phyloP scores from a whole-genome alignment of 2,888 invertebrate genomes.

The Brachypalpus laphriformis region DNA sequence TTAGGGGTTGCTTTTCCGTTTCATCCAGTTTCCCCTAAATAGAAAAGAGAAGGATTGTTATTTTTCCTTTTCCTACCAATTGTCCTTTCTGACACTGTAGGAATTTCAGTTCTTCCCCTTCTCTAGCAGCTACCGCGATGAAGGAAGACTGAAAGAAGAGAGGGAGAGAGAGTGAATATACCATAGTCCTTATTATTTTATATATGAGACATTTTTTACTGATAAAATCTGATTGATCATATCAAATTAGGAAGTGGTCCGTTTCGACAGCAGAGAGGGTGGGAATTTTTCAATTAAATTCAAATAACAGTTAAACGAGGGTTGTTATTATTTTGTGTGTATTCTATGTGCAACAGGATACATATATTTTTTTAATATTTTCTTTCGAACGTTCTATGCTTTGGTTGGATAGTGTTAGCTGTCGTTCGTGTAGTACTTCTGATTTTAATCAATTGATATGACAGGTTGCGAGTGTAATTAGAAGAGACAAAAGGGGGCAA shows the following conservation, averaged over 20 bases:
- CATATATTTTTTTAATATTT: not conserved
- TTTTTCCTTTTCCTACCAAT: not conserved
- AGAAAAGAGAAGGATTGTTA: not conserved
- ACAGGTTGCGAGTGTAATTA: constrained; percentile 39
- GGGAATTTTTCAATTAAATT: constrained; percentile 46
- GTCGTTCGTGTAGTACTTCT: constrained; percentile 7
- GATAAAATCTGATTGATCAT: constrained; percentile 64
- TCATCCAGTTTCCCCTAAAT: not conserved
- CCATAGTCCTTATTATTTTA: not conserved
- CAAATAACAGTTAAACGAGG: constrained; percentile 30
- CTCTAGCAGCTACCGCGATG: not conserved
- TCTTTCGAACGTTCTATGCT: not conserved
- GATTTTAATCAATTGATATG: constrained; percentile 45
- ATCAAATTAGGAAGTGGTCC: constrained; percentile 52
- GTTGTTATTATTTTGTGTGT: constrained; percentile 10
- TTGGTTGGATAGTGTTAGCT: not conserved
- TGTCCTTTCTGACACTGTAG: not conserved
- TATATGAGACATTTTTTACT: constrained; percentile 27
- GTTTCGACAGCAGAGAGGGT: constrained; percentile 26
- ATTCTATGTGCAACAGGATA: constrained; percentile 43
- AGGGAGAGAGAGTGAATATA: not conserved
- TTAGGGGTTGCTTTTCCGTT: constrained; percentile 46
- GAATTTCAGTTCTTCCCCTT: not conserved
- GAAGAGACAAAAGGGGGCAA: not conserved
- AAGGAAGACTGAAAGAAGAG: not conserved